Base-by-base conservation (phyloP, 2,888 invertebrate genomes). In the Nomada fabriciana region DNA sequence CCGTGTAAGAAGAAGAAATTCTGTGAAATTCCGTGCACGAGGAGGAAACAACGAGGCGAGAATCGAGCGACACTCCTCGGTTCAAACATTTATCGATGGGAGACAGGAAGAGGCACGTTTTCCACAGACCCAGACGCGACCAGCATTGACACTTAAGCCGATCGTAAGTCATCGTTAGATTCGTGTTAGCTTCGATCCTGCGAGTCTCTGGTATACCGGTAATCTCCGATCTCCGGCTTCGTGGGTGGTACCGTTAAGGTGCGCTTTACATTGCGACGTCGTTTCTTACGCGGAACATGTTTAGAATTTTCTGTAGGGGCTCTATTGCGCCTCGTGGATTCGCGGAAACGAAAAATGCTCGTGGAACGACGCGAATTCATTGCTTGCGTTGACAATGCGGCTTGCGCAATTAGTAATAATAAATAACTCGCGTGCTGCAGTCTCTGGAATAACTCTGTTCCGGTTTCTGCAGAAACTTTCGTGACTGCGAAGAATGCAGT, bases 101-200 rank as follows among this genome's bases (percentile, higher is more conserved):
- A 68, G 76, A 75, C 63, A 72, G 80, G 83, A 77, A 84, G 63
- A 55, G 71, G 42, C 74, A 18, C 25, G 71, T 69, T 80, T 83
- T 83, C 68, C 81, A 80, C 63, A 71, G 63, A 11, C 13, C n/a
- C n/a, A 23, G 67, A 82, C 71, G 60, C 72, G 74, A 57, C 52
- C 52, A 64, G 80, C 81, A 88, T 82, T 77, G 86, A 80, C 80
- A 70, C 83, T 82, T 78, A 87, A 87, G 74, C 82, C 76, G 81
- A 67, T 65, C 76, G 73, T 87, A 87, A 87, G 70, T 87, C 83
- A 87, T 87, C 86, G 88, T 88, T 88, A 82, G 68, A 72, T 67
- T 20, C 72, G 60, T 29, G 72, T 75, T 76, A 57, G 29, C 65
- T 43, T 60, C 50, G 77, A 77, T 86, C 65, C 36, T 55, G 42